Evolutionary conservation across 2,888 invertebrate genomes (phyloP).

Genomic region (Drosophila koepferae): DNA sequence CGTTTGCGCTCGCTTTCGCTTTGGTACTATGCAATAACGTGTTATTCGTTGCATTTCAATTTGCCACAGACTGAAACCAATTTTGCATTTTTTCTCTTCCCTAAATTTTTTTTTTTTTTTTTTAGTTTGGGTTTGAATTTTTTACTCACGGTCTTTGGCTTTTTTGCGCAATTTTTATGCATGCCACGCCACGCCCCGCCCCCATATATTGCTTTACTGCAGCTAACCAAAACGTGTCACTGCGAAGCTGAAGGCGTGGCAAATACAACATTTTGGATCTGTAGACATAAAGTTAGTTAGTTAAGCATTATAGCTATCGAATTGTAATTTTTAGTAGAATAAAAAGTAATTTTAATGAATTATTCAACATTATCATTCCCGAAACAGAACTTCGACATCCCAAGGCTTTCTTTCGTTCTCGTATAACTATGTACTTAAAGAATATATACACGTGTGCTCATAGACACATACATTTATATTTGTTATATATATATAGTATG

Average conservation of each 20-base stretch:
- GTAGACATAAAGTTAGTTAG: not conserved
- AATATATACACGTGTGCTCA: not conserved
- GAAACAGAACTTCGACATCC: not conserved
- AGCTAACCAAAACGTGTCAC: not conserved
- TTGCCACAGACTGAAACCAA: conserved; percentile 30
- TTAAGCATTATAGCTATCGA: not conserved
- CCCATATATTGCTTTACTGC: conserved; percentile 8
- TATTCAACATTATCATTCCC: not conserved
- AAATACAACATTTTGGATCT: not conserved
- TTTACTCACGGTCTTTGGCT: not conserved
- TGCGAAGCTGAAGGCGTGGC: not conserved
- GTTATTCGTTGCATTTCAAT: conserved; percentile 35
- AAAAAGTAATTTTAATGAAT: not conserved
- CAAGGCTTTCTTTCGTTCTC: not conserved
- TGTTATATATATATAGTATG: not conserved
- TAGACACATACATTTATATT: too few species aligned
- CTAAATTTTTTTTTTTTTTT: not conserved
- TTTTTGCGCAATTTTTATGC: conserved; percentile 16
- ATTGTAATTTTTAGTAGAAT: not conserved
- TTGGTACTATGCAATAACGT: conserved; percentile 5
- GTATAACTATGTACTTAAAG: not conserved
- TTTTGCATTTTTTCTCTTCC: conserved; percentile 9
- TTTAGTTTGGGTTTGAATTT: not conserved
- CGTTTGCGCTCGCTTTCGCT: not conserved
- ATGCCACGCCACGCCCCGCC: conserved; percentile 35